Evolutionary conservation across 2,113 vertebrate genomes (phyloP), one percentile per base, ranked within the genome.

Genomic region (Arizona elegans): DNA sequence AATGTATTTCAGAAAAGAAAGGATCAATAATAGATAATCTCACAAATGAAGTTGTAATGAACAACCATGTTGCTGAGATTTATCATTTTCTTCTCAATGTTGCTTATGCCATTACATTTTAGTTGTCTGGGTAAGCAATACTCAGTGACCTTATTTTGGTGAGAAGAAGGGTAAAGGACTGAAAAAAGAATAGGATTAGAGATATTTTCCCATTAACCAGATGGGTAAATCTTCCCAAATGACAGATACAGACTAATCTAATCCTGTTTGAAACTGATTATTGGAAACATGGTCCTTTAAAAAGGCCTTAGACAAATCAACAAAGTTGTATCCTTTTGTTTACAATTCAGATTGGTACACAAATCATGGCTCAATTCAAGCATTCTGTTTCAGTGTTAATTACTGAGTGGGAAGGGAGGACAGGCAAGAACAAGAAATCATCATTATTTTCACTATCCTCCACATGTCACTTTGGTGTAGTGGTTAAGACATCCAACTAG

Each of bases 1-100:
- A 89, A 86, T 89, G 54, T 91, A 58, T 53, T 91, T 62, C 59
- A n/a, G 47, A 91, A 87, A 91, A 43, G 26, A 58, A 86, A 91
- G n/a, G 4, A 50, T 9, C 50, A 85, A 59, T 52, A 88, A 17
- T 81, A 62, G 26, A 21, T 17, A 89, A 54, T 55, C 26, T 24
- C 75, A 65, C 38, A 29, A 26, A 65, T 65, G 62, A 29, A 65
- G 26, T 65, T 65, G 62, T 65, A 65, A 65, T 13, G 26, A 65
- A 29, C 26, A 29, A 11, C 10, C 24, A 29, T 5, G 3, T 6
- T 65, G 13, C 58, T 29, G 43, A 15, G 21, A 65, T 1, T 9
- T 75, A 5, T 52, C 17, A 13, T 33, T 33, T 55, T 54, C 26
- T 33, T 8, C 10, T 7, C n/a, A 24, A 21, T 33, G 10, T 38